phyloP scores from a whole-genome alignment of 2,113 vertebrate species.

The Carollia perspicillata region DNA sequence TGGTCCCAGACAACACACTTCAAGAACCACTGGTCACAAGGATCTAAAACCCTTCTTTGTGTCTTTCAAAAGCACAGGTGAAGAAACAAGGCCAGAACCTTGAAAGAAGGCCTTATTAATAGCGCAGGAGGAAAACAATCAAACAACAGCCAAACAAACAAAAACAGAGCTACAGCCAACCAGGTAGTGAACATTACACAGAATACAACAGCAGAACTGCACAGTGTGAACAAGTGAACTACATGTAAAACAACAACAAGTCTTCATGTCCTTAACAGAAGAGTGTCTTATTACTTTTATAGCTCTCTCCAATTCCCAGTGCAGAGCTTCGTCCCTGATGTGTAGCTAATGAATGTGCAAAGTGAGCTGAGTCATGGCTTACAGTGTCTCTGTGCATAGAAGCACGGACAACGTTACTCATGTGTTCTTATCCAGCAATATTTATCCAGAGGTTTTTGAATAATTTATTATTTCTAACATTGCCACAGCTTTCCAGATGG shows the following conservation, averaged over 20 bases:
- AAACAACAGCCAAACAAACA: neutral
- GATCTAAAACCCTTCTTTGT: neutral
- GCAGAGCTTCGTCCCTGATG: neutral
- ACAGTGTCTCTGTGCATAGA: neutral
- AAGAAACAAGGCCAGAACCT: neutral
- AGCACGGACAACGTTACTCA: neutral
- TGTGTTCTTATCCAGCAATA: constrained; percentile 12
- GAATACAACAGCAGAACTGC: neutral
- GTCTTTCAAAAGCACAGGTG: neutral
- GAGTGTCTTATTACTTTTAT: neutral
- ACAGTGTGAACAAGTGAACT: neutral
- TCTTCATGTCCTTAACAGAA: neutral
- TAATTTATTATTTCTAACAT: constrained; percentile 54
- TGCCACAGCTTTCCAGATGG: neutral
- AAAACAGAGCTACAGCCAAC: neutral
- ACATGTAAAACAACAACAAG: neutral
- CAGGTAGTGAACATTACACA: neutral
- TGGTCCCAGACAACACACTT: neutral
- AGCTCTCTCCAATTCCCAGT: neutral
- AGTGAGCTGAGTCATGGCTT: neutral
- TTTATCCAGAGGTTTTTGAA: constrained; percentile 39
- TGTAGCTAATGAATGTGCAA: neutral
- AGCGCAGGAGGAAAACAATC: neutral
- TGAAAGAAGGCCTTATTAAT: neutral
- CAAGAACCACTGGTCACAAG: neutral